phyloP scores from a whole-genome alignment of 2,888 invertebrate genomes.

The Agrotis clavis region DNA sequence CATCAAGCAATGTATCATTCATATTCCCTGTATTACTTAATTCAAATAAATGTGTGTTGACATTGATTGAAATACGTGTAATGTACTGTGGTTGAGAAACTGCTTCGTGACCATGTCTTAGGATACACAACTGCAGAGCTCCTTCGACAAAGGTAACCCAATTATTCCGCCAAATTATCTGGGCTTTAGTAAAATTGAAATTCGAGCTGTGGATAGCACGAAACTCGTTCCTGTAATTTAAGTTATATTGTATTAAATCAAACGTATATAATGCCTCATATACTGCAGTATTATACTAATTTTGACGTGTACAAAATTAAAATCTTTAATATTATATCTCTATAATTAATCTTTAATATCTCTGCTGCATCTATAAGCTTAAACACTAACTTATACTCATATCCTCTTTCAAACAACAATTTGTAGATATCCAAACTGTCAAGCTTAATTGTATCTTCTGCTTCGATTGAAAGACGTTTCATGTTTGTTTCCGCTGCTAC shows the following conservation, averaged over 20 bases:
- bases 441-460: conserved; percentile 10
- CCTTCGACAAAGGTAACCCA: conserved; percentile 95
- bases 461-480: neutral
- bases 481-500: neutral
- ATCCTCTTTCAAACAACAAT: conserved; percentile 24
- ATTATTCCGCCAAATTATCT: conserved; percentile 92
- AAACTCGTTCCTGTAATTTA: neutral
- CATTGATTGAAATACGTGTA: conserved; percentile 11
- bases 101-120: conserved; percentile 90
- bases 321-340: neutral
- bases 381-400: conserved; percentile 5
- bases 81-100: conserved; percentile 21
- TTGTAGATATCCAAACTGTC: conserved; percentile 24
- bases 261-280: neutral
- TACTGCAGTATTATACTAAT: neutral
- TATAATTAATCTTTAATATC: too few species aligned
- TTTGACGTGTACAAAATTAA: neutral
- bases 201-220: conserved; percentile 1
- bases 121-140: conserved; percentile 93
- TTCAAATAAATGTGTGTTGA: neutral
- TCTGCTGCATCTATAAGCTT: neutral
- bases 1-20: neutral
- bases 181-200: conserved; percentile 6
- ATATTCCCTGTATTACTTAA: neutral
- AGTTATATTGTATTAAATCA: neutral